These are phyloP conservation scores for Falco novaeseelandiae DNA, from an alignment of 2,797 vertebrate genomes.

Conservation along the genomic window DNA sequence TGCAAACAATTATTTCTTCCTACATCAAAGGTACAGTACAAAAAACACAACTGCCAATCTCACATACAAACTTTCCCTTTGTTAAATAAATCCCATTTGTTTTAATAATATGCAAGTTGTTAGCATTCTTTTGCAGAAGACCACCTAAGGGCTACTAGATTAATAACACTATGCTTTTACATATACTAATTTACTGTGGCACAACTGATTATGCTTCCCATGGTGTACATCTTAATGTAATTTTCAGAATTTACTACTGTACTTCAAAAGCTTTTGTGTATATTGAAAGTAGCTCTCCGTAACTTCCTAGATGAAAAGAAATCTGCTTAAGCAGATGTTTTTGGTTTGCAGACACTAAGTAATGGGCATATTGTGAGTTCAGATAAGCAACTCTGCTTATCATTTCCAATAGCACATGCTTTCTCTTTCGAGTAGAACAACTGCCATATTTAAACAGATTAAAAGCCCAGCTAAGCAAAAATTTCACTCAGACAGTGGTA, in stretches of 20 bases:
- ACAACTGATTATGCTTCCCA: background rate
- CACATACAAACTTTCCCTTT: background rate
- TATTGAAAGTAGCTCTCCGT: background rate
- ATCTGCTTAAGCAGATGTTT: background rate
- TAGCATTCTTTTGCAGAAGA: background rate
- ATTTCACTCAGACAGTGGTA: background rate
- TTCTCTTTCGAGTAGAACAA: background rate
- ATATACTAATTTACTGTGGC: background rate
- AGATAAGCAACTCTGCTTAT: background rate
- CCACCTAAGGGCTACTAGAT: background rate
- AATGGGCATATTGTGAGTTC: background rate
- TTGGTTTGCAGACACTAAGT: background rate
- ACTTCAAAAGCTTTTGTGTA: background rate
- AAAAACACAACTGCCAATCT: background rate
- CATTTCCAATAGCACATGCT: background rate
- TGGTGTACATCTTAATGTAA: background rate
- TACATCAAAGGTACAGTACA: background rate
- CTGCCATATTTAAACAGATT: background rate
- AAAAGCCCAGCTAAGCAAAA: background rate
- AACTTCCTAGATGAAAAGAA: background rate
- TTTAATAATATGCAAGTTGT: background rate
- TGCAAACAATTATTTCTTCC: background rate
- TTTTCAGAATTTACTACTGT: background rate
- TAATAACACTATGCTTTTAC: background rate
- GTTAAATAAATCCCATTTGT: too few species aligned